A percentile compares a stretch with the other conserved stretches of the same genome.
These are phyloP conservation scores for Coenobita brevimanus DNA, from an alignment of 1,140 invertebrate genomes.

Conservation along the genomic window DNA sequence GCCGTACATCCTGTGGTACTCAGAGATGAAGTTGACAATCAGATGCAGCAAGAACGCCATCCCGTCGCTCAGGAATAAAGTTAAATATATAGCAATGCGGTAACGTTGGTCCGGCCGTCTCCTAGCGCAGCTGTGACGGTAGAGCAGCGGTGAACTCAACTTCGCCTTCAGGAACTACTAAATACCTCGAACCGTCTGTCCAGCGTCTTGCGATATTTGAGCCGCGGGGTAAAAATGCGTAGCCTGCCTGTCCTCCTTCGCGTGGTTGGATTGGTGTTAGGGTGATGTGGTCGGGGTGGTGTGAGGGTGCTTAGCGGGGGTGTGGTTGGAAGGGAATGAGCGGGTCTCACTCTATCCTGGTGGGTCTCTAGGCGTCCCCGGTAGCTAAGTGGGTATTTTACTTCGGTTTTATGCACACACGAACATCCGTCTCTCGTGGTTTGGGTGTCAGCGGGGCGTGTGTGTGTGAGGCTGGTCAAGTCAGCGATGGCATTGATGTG, in stretches of 20 bases:
- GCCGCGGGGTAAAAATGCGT: too few relatives aligned
- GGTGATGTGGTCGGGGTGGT: not conserved
- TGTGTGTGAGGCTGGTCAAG: not conserved
- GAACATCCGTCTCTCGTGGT: slow-evolving; percentile 16
- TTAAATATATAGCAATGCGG: slow-evolving; percentile 24
- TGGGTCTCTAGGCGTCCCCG: slow-evolving; percentile 47
- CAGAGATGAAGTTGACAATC: too few relatives aligned
- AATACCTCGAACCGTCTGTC: too few relatives aligned
- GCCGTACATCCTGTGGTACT: too few relatives aligned
- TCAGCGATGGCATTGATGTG: not conserved
- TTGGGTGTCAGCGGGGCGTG: slow-evolving; percentile 22
- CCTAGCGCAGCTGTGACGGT: slow-evolving; percentile 55
- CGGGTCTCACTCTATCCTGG: slow-evolving; percentile 36
- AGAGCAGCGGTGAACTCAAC: slow-evolving; percentile 9
- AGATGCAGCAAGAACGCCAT: too few relatives aligned
- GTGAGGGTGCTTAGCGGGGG: slow-evolving; percentile 17
- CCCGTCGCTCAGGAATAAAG: slow-evolving; percentile 20
- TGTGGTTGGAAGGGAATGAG: slow-evolving; percentile 32
- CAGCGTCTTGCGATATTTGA: too few relatives aligned
- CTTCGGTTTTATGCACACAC: slow-evolving; percentile 56
- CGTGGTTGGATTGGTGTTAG: too few relatives aligned
- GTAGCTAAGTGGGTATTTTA: slow-evolving; percentile 67
- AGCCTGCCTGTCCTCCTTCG: too few relatives aligned
- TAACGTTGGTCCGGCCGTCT: slow-evolving; percentile 37
- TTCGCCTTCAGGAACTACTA: slow-evolving; percentile 24